Conservation (phyloP, 2,888 invertebrate species). For the Scaptomyza flava region DNA sequence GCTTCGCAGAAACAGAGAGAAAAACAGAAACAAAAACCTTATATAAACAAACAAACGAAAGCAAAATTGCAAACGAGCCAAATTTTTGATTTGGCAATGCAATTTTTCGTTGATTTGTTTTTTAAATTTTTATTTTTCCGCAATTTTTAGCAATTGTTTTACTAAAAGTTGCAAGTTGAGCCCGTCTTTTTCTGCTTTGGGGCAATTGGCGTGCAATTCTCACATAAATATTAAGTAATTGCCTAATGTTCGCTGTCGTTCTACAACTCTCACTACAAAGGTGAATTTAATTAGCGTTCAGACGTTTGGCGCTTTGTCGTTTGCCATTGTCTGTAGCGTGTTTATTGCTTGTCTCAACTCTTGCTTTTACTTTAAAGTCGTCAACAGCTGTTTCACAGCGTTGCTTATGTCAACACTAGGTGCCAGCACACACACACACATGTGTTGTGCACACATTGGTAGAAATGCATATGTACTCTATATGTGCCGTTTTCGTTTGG, state of each 20-base stretch:
- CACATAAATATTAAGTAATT: slow-evolving; percentile 62
- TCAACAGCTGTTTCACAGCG: slow-evolving; percentile 31
- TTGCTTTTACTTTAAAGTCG: slow-evolving; percentile 48
- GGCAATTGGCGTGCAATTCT: slow-evolving; percentile 58
- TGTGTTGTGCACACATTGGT: not conserved
- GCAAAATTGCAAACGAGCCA: slow-evolving; percentile 21
- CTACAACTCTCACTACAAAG: not conserved
- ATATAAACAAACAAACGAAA: not conserved
- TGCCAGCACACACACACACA: slow-evolving; percentile 29
- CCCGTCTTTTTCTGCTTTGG: slow-evolving; percentile 22
- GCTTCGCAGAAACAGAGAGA: slow-evolving; percentile 33
- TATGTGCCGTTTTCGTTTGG: slow-evolving; percentile 19
- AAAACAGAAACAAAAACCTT: slow-evolving; percentile 7
- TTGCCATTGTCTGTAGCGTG: slow-evolving; percentile 41
- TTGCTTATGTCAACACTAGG: slow-evolving; percentile 44
- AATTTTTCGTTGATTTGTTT: slow-evolving; percentile 21
- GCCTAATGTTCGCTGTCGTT: slow-evolving; percentile 21
- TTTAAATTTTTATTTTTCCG: not conserved
- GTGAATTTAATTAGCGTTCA: slow-evolving; percentile 55
- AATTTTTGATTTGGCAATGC: slow-evolving; percentile 62
- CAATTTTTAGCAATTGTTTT: slow-evolving; percentile 32
- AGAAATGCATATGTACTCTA: slow-evolving; percentile 27
- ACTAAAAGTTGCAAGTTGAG: slow-evolving; percentile 12
- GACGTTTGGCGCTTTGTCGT: slow-evolving; percentile 20
- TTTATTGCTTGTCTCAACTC: slow-evolving; percentile 41